These are phyloP conservation scores for Carcina quercana DNA, from an alignment of 2,888 invertebrate species.

Conservation along the genomic window DNA sequence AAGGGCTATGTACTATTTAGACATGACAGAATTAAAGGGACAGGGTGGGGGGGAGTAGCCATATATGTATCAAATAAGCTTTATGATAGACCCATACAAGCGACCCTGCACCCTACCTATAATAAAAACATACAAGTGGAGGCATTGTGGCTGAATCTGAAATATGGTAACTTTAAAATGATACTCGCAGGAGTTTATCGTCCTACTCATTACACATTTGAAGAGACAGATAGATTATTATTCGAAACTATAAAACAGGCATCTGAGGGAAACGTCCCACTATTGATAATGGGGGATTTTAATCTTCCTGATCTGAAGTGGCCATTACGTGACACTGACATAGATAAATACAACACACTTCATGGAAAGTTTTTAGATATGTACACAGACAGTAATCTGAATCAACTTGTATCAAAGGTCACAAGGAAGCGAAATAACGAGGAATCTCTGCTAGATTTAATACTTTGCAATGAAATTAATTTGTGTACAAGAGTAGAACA, in stretches of 20 bases:
- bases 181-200: conserved; percentile 4
- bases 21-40: conserved; percentile 6
- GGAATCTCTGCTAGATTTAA: not conserved
- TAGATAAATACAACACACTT: not conserved
- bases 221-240: conserved; percentile 5
- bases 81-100: conserved; percentile 1
- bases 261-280: not conserved
- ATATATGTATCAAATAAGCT: conserved; percentile 5
- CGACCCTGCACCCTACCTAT: conserved; percentile 3
- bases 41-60: conserved; percentile 9
- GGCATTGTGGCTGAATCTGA: conserved; percentile 5
- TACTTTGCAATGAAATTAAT: not conserved
- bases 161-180: conserved; percentile 4
- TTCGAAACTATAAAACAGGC: not conserved
- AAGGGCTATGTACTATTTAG: conserved; percentile 6
- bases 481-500: no score
- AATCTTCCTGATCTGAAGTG: not conserved
- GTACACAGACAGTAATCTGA: not conserved
- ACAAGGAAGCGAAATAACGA: not conserved
- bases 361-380: not conserved
- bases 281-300: not conserved
- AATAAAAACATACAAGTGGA: conserved; percentile 4
- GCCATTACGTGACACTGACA: not conserved
- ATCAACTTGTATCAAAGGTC: not conserved
- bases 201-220: conserved; percentile 5